These are phyloP conservation scores for Ancistrus triradiatus DNA, from an alignment of 2,113 vertebrate genomes.

Conservation along the genomic window DNA sequence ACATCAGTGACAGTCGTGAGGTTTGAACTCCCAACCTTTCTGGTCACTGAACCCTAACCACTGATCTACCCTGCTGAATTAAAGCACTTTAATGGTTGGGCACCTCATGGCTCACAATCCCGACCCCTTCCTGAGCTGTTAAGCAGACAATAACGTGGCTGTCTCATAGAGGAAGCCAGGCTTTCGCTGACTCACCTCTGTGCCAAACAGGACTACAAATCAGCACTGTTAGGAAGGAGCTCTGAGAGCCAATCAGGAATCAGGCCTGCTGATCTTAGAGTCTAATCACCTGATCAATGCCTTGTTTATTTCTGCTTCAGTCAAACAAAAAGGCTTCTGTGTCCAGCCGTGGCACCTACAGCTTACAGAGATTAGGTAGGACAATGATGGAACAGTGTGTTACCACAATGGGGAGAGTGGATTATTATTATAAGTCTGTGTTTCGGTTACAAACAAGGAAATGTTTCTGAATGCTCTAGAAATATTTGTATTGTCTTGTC, in stretches of 20 bases:
- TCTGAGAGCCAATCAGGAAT: conserved; percentile 14
- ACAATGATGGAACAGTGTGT: background rate
- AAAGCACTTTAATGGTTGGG: too few species aligned
- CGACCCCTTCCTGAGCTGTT: background rate
- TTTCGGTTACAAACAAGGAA: background rate
- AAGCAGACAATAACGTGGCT: conserved; percentile 22
- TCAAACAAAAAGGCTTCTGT: conserved; percentile 32
- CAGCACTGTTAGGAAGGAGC: conserved; percentile 26
- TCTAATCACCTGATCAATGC: conserved; percentile 39
- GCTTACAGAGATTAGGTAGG: background rate
- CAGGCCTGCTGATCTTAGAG: conserved; percentile 9
- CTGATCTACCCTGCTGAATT: too few species aligned
- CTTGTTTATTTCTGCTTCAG: conserved; percentile 15
- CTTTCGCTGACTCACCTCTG: conserved; percentile 29
- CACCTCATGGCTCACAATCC: background rate
- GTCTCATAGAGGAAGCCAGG: conserved; percentile 29
- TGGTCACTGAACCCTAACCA: too few species aligned
- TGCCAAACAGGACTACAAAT: conserved; percentile 32
- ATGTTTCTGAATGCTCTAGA: background rate
- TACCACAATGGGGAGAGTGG: background rate
- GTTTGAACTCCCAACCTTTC: too few species aligned
- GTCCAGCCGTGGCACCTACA: background rate
- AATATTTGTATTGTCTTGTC: background rate
- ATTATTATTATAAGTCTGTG: background rate
- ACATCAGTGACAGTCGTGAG: too few species aligned